Evolutionary conservation across 2,888 invertebrate species (phyloP), one percentile per base, ranked within the genome.

Genomic region (Cerastis rubricosa): DNA sequence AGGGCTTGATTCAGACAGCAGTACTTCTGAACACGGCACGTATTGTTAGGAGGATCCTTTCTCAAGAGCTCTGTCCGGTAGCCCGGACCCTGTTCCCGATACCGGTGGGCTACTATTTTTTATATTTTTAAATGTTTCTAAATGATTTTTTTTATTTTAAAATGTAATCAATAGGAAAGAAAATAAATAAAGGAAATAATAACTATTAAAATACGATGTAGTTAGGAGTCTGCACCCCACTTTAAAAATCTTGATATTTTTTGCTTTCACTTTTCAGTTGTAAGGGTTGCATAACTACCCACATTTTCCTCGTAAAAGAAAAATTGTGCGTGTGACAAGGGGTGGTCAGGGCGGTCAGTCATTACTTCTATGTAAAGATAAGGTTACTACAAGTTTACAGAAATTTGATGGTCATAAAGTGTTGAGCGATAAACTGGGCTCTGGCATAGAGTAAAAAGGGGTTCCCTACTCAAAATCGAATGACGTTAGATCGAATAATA

Each of bases 331-430:
- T 71, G 47, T 51, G 59, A 57, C 78, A 65, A 22, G 54, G 43
- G 57, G 54, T 57, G 43, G 61, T 19, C 19, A 47, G 19, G 68
- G 45, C 68, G 76, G 77, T 70, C 76, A 83, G 70, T 63, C 73
- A 84, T 81, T 84, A 80, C 83, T 68, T 74, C 61, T 74, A 79
- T 84, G 78, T 82, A 71, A 78, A 79, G 77, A 85, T 80, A 87
- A 78, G 68, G 84, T 81, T 74, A 72, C 74, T 67, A 87, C 85
- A 89, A 91, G 91, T 94, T 95, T 94, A 95, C 94, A 96, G 95
- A 96, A 95, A 94, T 96, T 96, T 94, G 94, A 94, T 93, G 94
- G 94, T 93, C 94, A 93, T 96, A 96, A 96, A 96, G 93, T 90
- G 92, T 85, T 91, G 90, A 92, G 92, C 90, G 88, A 92, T 95